phyloP scores from a whole-genome alignment of 1,140 invertebrate genomes.

The Bacillus rossius region DNA sequence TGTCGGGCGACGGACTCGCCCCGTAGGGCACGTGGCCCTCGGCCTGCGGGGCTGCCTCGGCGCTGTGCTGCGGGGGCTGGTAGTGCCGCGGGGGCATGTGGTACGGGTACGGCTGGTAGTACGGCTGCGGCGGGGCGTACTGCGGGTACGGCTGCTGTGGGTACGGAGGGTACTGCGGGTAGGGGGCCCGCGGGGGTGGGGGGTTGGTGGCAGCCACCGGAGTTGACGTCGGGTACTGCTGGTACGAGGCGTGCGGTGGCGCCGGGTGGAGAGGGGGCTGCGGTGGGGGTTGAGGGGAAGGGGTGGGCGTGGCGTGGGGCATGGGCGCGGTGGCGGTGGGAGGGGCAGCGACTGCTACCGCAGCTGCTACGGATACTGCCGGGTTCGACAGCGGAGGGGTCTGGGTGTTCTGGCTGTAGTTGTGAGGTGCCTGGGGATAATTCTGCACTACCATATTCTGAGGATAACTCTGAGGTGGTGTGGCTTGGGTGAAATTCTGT shows the following conservation, averaged over 20 bases:
- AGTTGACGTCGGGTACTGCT: background rate
- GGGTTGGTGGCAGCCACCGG: background rate
- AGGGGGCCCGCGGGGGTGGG: conserved; percentile 2
- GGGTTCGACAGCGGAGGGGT: conserved; percentile 15
- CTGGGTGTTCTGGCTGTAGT: conserved; percentile 8
- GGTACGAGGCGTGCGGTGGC: conserved; percentile 18
- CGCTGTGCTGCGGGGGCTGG: conserved; percentile 6
- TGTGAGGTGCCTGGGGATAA: conserved; percentile 8
- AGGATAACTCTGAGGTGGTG: conserved; percentile 13
- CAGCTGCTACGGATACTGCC: background rate
- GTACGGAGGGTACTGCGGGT: conserved; percentile 12
- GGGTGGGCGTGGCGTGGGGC: conserved; percentile 15
- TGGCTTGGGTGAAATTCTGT: conserved; percentile 10
- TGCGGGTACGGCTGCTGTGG: conserved; percentile 8
- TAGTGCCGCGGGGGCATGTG: conserved; percentile 13
- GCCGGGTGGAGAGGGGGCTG: conserved; percentile 23
- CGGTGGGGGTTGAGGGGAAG: conserved; percentile 20
- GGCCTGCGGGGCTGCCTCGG: background rate
- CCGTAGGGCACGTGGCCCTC: no score
- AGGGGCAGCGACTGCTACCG: background rate
- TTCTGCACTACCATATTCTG: conserved; percentile 4
- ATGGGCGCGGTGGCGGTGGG: conserved; percentile 5
- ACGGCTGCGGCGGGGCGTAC: conserved; percentile 11
- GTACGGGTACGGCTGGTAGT: conserved; percentile 13
- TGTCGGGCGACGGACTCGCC: no score